Conservation (phyloP, 2,797 vertebrate genomes). For the Lacerta bilineata region DNA sequence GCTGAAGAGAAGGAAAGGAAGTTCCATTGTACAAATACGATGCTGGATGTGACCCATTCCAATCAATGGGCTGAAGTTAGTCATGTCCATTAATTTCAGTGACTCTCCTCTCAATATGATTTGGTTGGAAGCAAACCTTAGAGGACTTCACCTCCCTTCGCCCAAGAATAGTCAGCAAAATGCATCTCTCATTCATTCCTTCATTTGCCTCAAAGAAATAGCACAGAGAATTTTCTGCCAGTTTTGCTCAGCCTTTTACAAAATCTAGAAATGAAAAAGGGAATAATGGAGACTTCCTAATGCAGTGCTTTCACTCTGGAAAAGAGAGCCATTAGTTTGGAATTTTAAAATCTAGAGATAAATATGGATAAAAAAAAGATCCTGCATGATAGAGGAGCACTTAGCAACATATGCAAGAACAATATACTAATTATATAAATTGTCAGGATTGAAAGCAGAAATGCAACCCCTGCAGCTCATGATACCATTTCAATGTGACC, state of each 20-base stretch:
- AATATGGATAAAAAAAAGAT: not conserved
- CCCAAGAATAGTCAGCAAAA: not conserved
- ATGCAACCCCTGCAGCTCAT: not conserved
- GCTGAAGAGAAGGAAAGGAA: too few relatives aligned
- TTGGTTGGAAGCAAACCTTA: too few relatives aligned
- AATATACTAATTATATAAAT: slow-evolving; percentile 16
- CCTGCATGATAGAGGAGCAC: not conserved
- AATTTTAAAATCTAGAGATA: slow-evolving; percentile 2
- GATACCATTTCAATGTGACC: not conserved
- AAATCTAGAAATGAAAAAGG: not conserved
- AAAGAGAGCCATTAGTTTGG: not conserved
- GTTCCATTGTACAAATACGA: too few relatives aligned
- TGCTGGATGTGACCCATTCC: too few relatives aligned
- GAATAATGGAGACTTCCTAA: not conserved
- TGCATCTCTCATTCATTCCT: too few relatives aligned
- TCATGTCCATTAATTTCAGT: too few relatives aligned
- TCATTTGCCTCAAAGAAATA: not conserved
- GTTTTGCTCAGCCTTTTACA: not conserved
- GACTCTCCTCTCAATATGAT: too few relatives aligned
- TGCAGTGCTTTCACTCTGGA: not conserved
- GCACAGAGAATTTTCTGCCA: not conserved
- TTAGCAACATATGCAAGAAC: not conserved
- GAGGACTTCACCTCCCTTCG: too few relatives aligned
- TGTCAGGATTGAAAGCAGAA: slow-evolving; percentile 3
- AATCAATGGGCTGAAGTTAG: too few relatives aligned